Evolutionary conservation across 2,797 vertebrate species (phyloP), one percentile per base, ranked within the genome.

Genomic region (Diglossa cyanea): DNA sequence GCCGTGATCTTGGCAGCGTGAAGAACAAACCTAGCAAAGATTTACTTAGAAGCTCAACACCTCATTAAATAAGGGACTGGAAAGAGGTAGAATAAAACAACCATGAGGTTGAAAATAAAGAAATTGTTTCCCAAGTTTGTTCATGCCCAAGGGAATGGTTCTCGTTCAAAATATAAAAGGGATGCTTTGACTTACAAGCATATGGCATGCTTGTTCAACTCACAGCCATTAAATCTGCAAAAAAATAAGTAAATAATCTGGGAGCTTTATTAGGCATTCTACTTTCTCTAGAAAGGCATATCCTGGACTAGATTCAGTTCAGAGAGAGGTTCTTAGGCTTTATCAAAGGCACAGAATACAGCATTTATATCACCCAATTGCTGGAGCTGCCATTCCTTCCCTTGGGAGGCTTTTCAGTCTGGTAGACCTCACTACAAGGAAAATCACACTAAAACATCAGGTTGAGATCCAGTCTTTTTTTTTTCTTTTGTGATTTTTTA

Each of bases 201-300:
- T 71, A 70, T 37, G 45, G 33, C 28, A 63, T 54, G 26, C 28
- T 73, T 19, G 2, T 70, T 90, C 62, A 90, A 73, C 19, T 84
- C 55, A 51, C 28, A 86, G 37, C 15, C 31, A 88, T 70, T 76
- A 85, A 78, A 90, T 45, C 30, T 87, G 45, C 11, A 93, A 93
- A 90, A 90, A 93, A 71, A 20, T 25, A 37, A 39, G 28, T 39
- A 82, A 89, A 79, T 90, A 87, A 61, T 93, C 71, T 74, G 65
- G 17, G 58, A 85, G 13, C 14, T 89, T 91, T 88, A 76, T 90
- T 63, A 86, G 50, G 5, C n/a, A 76, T 85, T 82, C 55, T 73
- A 3, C 9, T 86, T 87, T 67, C 48, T 77, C 21, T 79, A 79
- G 48, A 79, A 85, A 44, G 5, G 26, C 1, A 0, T 48, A 70